Base-by-base conservation (phyloP, 1,140 invertebrate genomes). In the Nasonia vitripennis region DNA sequence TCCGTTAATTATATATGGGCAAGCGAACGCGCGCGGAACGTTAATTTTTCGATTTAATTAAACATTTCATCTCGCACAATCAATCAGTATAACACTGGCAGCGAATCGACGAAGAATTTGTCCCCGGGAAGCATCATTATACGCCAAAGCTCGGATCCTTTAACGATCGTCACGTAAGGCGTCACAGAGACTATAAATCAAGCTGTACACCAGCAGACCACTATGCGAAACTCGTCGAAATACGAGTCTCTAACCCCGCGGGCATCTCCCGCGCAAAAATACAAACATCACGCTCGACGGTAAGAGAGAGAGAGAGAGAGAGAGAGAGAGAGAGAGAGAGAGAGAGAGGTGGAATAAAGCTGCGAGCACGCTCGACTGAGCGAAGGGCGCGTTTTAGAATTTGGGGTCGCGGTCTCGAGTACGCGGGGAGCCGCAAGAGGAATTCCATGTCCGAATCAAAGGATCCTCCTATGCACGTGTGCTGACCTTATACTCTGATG, bases 401-500 rank as follows among this genome's bases (percentile, higher is more conserved):
- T 85, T 85, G 84, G 86, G 83, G 78, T 81, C 75, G 34, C 5
- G 82, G 75, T 77, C 31, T 75, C 75, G 48, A 34, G 79, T 48
- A 27, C n/a, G 45, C 31, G 23, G 51, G 80, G 71, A 87, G 87
- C 88, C 88, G 87, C 88, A 87, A 91, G 89, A 90, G 91, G 89
- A 91, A 91, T 91, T 92, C 91, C 89, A 89, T 88, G 10, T 89
- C 89, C 89, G 91, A 92, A 91, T 92, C 91, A 92, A 92, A 91
- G 91, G 91, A 91, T 92, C 91, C 86, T 87, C 87, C 87, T 85
- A 87, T 55, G 78, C 77, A 84, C 86, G 86, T 86, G 83, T 37
- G 48, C 48, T 41, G 41, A 77, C 41, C 75, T 45, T 74, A 79
- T 37, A 31, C 55, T 48, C 67, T 45, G 9, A 45, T 51, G 45